Evolutionary conservation across 2,113 vertebrate genomes (phyloP).

Genomic region (Anthoscopus minutus): DNA sequence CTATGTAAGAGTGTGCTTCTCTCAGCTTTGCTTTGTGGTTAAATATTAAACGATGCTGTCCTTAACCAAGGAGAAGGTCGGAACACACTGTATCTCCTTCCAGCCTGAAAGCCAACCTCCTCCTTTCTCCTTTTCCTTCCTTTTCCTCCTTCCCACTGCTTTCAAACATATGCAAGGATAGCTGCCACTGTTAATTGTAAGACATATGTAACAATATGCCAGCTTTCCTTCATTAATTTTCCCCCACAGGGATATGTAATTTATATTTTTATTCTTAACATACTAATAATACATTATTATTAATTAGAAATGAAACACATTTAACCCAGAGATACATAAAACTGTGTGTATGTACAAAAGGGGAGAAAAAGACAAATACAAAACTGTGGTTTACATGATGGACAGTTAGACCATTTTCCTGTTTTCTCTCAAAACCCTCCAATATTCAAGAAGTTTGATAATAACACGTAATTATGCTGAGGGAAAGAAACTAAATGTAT

Average conservation of each 20-base stretch:
- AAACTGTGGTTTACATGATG: background rate
- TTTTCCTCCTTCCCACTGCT: background rate
- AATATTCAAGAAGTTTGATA: background rate
- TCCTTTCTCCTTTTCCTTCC: background rate
- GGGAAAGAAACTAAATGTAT: background rate
- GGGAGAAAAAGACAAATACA: constrained; percentile 4
- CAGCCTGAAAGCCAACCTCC: background rate
- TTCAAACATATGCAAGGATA: background rate
- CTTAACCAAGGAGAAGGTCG: background rate
- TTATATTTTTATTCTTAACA: background rate
- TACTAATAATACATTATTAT: background rate
- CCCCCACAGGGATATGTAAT: background rate
- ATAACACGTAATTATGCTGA: background rate
- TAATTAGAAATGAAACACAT: background rate
- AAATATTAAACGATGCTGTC: constrained; percentile 28
- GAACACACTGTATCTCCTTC: constrained; percentile 5
- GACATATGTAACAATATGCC: background rate
- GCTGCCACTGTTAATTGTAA: background rate
- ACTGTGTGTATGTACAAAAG: background rate
- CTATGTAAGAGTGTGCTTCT: background rate
- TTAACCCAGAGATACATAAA: background rate
- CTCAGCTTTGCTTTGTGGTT: background rate
- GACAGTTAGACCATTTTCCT: background rate
- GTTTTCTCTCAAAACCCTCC: background rate
- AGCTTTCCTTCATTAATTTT: background rate